These are phyloP conservation scores for Esox niger DNA, from an alignment of 2,113 vertebrate genomes.

Conservation along the genomic window DNA sequence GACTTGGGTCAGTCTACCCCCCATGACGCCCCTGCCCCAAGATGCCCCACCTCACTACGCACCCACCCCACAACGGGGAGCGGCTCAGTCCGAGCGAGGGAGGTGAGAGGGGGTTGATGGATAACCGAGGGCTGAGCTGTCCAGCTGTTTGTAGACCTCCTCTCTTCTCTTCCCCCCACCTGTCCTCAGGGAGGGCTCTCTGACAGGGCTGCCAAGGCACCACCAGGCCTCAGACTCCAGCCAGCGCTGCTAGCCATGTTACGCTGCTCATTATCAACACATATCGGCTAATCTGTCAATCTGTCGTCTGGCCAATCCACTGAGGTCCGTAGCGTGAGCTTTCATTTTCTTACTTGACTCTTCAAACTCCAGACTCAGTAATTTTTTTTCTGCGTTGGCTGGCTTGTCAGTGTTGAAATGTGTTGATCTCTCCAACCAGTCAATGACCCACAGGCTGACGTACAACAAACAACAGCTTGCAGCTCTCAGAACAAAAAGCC, in stretches of 20 bases:
- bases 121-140: constrained; percentile 26
- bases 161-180: not conserved
- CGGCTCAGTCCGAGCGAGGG: constrained; percentile 10
- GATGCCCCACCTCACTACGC: too few relatives aligned
- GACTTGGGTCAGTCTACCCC: too few relatives aligned
- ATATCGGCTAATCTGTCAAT: not conserved
- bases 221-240: not conserved
- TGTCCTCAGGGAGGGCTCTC: not conserved
- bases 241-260: not conserved
- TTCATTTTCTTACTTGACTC: not conserved
- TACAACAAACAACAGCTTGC: constrained; percentile 59
- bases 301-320: constrained; percentile 2
- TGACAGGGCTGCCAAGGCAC: not conserved
- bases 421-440: constrained; percentile 55
- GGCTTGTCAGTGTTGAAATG: constrained; percentile 47
- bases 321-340: not conserved
- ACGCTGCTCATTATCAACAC: constrained; percentile 9
- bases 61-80: constrained; percentile 20
- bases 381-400: constrained; percentile 40
- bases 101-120: constrained; percentile 19
- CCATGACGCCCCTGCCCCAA: constrained; percentile 2
- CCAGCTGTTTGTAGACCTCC: constrained; percentile 10
- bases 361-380: constrained; percentile 28
- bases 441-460: constrained; percentile 50
- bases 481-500: constrained; percentile 48